These are phyloP conservation scores for Antennarius striatus DNA, from an alignment of 2,113 vertebrate genomes.

Conservation along the genomic window DNA sequence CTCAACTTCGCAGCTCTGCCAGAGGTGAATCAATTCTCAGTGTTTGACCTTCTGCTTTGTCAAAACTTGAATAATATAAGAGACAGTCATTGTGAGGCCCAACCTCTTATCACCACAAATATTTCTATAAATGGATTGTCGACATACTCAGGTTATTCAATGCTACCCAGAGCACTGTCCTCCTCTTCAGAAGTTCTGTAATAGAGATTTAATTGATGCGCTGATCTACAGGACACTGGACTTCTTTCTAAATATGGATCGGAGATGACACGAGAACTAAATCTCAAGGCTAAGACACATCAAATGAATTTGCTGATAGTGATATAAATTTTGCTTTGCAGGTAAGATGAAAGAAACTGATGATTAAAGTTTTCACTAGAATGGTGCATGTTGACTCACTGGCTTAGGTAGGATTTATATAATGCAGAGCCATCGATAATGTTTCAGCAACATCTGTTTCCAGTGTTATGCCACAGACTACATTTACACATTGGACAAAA, in stretches of 20 bases:
- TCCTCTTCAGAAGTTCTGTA: slow-evolving; percentile 41
- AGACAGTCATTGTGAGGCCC: neutral
- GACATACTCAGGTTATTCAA: slow-evolving; percentile 26
- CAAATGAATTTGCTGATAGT: slow-evolving; percentile 5
- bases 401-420: no score
- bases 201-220: slow-evolving; percentile 52
- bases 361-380: no score
- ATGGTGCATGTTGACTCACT: no score
- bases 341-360: no score
- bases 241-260: slow-evolving; percentile 59
- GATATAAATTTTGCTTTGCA: neutral
- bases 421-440: no score
- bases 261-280: slow-evolving; percentile 26
- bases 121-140: slow-evolving; percentile 11
- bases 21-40: slow-evolving; percentile 45
- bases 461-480: no score
- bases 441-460: no score
- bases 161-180: slow-evolving; percentile 30
- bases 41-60: slow-evolving; percentile 38
- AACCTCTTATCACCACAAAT: slow-evolving; percentile 36
- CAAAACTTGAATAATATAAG: slow-evolving; percentile 9
- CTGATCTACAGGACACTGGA: slow-evolving; percentile 29
- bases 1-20: slow-evolving; percentile 53
- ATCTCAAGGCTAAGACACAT: slow-evolving; percentile 30
- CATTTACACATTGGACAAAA: no score